Evolutionary conservation across 2,888 invertebrate species (phyloP), one percentile per base, ranked within the genome.

Genomic region (Spialia ferax): DNA sequence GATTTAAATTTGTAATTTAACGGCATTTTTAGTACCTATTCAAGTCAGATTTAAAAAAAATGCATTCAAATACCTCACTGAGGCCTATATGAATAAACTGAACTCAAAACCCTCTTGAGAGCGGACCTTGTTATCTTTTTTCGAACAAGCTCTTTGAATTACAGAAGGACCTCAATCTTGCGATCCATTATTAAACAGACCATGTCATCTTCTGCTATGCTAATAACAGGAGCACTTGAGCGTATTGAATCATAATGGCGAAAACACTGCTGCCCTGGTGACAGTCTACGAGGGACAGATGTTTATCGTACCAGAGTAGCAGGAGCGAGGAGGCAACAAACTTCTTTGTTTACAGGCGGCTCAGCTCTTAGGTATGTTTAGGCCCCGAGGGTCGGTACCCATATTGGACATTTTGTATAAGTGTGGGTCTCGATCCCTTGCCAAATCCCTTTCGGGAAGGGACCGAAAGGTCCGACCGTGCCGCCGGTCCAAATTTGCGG

Each of bases 381-480:
- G 84, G 81, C 83, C 87, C 88, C 83, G 74, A 75, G 79, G 78
- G 77, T 76, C 75, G 77, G 76, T 89, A 85, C 83, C 87, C 87
- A 89, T 90, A 90, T 91, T 91, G 91, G 91, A 93, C 93, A 93
- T 93, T 93, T 92, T 92, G 92, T 93, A 88, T 93, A 93, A 93
- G 93, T 93, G 91, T 89, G 86, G 92, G 83, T 84, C 88, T 84
- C 87, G 89, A 87, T 87, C 91, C 91, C 91, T 86, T 87, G 86
- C 88, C 89, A 93, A 93, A 93, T 92, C 93, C 93, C 91, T 92
- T 92, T 92, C 85, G 89, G 66, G 66, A 60, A 66, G 66, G 66
- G 87, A 89, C 92, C 93, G 91, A 92, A 89, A 88, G 89, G 88
- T 88, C 85, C 83, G 86, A 85, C 89, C 91, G 92, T 91, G 88